phyloP scores from a whole-genome alignment of 1,140 invertebrate species.

The Achatina immaculata region DNA sequence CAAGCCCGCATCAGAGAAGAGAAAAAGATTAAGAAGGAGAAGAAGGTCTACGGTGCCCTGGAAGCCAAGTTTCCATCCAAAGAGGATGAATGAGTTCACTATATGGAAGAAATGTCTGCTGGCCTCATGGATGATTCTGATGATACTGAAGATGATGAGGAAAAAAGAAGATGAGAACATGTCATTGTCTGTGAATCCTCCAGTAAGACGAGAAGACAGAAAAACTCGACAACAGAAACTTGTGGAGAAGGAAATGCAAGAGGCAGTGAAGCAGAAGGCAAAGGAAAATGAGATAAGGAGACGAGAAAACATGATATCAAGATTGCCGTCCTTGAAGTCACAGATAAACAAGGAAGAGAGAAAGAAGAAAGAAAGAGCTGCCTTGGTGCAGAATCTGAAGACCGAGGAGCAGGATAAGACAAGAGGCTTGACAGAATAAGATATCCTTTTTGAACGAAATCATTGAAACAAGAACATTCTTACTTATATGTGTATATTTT shows the following conservation, averaged over 20 bases:
- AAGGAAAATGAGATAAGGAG: constrained; percentile 17
- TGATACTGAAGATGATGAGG: constrained; percentile 23
- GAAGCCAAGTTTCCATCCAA: constrained; percentile 81
- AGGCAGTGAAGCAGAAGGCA: constrained; percentile 1
- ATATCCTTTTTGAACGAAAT: constrained; percentile 40
- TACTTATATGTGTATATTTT: too few relatives aligned
- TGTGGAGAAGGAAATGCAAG: constrained; percentile 16
- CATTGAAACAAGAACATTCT: too few relatives aligned
- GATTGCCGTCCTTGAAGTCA: constrained; percentile 17
- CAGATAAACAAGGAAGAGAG: constrained; percentile 30
- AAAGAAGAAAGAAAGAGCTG: constrained; percentile 26
- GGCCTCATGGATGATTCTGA: constrained; percentile 25
- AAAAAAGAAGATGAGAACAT: background rate
- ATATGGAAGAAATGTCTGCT: constrained; percentile 34
- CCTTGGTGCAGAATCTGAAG: background rate
- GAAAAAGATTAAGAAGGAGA: constrained; percentile 76
- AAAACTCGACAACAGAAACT: constrained; percentile 28
- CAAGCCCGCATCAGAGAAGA: constrained; percentile 77
- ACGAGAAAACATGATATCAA: constrained; percentile 25
- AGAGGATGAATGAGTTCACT: constrained; percentile 48
- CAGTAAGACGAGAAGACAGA: constrained; percentile 34
- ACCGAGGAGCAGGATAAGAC: constrained; percentile 11
- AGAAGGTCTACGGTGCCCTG: constrained; percentile 83
- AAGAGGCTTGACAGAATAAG: constrained; percentile 27
- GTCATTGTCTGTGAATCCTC: background rate